Evolutionary conservation across 2,113 vertebrate genomes (phyloP).

Genomic region (Sorex araneus): DNA sequence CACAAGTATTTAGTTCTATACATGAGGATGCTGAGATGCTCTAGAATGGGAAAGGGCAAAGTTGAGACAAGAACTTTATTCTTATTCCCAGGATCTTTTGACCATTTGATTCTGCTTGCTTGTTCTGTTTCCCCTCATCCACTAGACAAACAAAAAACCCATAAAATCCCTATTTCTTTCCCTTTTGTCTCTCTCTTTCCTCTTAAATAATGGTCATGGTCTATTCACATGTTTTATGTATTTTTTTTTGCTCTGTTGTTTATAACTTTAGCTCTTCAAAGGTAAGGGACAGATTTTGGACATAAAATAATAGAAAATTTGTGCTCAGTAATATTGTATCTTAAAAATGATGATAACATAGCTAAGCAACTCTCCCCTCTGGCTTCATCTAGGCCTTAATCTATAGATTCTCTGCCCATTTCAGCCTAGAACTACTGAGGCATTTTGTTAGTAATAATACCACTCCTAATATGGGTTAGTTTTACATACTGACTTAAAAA

Average conservation of each 20-base stretch:
- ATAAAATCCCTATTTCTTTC: neutral
- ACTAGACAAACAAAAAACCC: constrained; percentile 14
- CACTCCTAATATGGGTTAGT: neutral
- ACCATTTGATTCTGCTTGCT: neutral
- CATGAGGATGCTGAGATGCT: neutral
- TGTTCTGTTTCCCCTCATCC: neutral
- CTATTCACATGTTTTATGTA: constrained; percentile 2
- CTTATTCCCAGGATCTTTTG: neutral
- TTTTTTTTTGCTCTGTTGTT: neutral
- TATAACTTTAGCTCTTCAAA: constrained; percentile 49
- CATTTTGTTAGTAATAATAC: neutral
- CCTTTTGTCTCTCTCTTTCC: neutral
- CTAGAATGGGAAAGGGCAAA: neutral
- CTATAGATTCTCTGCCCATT: neutral
- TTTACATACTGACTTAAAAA: constrained; percentile 24
- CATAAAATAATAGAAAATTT: constrained; percentile 21
- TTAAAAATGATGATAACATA: neutral
- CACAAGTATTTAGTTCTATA: neutral
- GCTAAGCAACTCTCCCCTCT: neutral
- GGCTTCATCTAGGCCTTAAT: neutral
- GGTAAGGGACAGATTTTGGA: constrained; percentile 51
- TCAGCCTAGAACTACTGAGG: neutral
- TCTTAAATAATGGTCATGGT: neutral
- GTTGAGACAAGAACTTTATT: neutral
- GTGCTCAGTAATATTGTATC: neutral